These are phyloP conservation scores for Xestobium rufovillosum DNA, from an alignment of 2,888 invertebrate species.

Conservation along the genomic window DNA sequence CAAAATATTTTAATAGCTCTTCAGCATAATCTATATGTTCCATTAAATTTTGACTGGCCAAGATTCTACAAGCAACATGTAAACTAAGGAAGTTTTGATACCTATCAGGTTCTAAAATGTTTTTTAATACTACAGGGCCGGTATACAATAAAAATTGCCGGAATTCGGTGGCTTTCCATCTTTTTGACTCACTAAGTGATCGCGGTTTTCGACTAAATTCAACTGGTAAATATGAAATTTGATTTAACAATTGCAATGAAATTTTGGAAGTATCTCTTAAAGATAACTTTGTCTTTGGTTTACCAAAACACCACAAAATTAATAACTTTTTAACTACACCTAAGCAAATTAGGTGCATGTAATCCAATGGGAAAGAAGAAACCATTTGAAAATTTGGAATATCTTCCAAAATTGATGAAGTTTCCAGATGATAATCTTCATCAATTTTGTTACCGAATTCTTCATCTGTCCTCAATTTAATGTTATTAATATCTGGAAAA, in stretches of 20 bases:
- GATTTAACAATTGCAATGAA: constrained; percentile 8
- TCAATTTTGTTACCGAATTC: constrained; percentile 17
- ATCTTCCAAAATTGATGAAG: constrained; percentile 20
- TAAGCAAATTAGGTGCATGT: constrained; percentile 27
- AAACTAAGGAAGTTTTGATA: constrained; percentile 15
- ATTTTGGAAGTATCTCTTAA: too few relatives aligned
- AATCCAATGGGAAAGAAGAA: constrained; percentile 23
- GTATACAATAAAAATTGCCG: constrained; percentile 19
- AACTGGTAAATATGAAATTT: constrained; percentile 12
- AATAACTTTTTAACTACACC: constrained; percentile 20
- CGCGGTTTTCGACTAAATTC: constrained; percentile 21
- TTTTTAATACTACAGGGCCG: constrained; percentile 13
- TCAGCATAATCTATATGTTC: constrained; percentile 10
- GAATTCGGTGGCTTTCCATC: constrained; percentile 21
- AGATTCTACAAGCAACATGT: constrained; percentile 13
- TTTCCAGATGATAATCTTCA: constrained; percentile 20
- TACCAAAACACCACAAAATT: constrained; percentile 14
- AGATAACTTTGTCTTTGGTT: constrained; percentile 10
- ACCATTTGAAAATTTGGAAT: constrained; percentile 24
- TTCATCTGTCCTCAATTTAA: constrained; percentile 11
- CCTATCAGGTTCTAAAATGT: constrained; percentile 9
- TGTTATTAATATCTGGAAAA: constrained; percentile 15
- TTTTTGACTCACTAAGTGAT: constrained; percentile 14
- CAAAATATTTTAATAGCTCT: too few relatives aligned
- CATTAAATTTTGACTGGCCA: constrained; percentile 8